A percentile compares a stretch with the other conserved stretches of the same genome.
Evolutionary conservation across 2,113 vertebrate species (phyloP).

Genomic region (Capreolus pygargus): DNA sequence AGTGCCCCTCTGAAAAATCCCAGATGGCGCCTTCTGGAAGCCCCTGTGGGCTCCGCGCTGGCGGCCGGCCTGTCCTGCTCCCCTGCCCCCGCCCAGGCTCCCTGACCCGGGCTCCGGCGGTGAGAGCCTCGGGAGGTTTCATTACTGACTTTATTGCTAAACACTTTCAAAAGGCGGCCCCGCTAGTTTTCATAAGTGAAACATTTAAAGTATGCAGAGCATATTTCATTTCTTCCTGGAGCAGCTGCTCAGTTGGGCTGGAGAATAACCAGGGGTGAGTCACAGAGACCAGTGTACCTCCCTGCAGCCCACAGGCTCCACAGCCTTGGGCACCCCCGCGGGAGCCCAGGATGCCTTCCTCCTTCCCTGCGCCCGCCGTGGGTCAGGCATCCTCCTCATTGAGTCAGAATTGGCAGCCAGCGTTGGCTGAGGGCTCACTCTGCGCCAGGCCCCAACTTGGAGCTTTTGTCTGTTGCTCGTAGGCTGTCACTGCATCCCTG

Average conservation of each 20-base stretch:
- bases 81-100: accelerated
- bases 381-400: not conserved
- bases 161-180: constrained; percentile 73
- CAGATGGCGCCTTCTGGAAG: constrained; percentile 54
- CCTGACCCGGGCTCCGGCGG: not conserved
- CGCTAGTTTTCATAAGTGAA: constrained; percentile 77
- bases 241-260: constrained; percentile 67
- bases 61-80: not conserved
- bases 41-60: not conserved
- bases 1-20: constrained; percentile 34
- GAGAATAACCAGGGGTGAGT: not conserved
- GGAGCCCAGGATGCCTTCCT: not conserved
- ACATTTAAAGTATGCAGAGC: constrained; percentile 78
- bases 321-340: accelerated
- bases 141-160: constrained; percentile 78
- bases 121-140: constrained; percentile 44
- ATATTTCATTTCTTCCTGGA: constrained; percentile 72
- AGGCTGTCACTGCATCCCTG: accelerated
- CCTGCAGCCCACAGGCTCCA: not conserved
- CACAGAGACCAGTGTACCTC: not conserved
- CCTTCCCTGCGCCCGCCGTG: accelerated
- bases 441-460: not conserved
- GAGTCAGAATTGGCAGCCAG: not conserved
- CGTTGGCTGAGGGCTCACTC: accelerated
- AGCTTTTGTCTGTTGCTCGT: not conserved